Evolutionary conservation across 2,113 vertebrate genomes (phyloP).

Genomic region (Oxyura jamaicensis): DNA sequence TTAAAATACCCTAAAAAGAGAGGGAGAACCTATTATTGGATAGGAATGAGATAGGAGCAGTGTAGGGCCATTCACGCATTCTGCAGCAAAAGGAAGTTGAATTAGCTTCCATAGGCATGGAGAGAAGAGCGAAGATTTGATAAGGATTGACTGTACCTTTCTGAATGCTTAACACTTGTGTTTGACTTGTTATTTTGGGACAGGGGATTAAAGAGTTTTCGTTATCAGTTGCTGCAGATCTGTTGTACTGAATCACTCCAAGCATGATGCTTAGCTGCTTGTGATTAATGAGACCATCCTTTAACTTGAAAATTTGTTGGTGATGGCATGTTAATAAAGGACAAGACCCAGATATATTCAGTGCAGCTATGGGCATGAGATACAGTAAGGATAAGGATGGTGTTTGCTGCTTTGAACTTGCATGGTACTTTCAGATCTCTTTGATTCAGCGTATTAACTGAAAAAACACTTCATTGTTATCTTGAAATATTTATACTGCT

Average conservation of each 20-base stretch:
- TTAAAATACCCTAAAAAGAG: conserved; percentile 42
- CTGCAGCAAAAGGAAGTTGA: not conserved
- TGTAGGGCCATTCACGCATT: not conserved
- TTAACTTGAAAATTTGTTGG: conserved; percentile 13
- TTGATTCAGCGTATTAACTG: not conserved
- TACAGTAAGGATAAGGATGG: not conserved
- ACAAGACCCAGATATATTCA: not conserved
- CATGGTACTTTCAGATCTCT: not conserved
- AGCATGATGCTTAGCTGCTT: conserved; percentile 46
- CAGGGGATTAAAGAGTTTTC: conserved; percentile 59
- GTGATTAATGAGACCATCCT: conserved; percentile 44
- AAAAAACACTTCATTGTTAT: not conserved
- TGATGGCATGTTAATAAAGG: not conserved
- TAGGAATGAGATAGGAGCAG: not conserved
- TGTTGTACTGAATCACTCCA: conserved; percentile 45
- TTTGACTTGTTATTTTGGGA: conserved; percentile 35
- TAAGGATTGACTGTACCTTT: conserved; percentile 40
- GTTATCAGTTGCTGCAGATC: conserved; percentile 43
- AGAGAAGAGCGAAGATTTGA: conserved; percentile 35
- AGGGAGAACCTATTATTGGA: conserved; percentile 30
- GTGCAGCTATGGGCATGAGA: not conserved
- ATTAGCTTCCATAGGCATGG: conserved; percentile 27
- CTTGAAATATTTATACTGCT: conserved; percentile 3
- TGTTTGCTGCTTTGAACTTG: not conserved
- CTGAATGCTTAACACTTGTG: not conserved